Conservation (phyloP, 2,797 vertebrate genomes). For the Dromococcyx pavoninus region DNA sequence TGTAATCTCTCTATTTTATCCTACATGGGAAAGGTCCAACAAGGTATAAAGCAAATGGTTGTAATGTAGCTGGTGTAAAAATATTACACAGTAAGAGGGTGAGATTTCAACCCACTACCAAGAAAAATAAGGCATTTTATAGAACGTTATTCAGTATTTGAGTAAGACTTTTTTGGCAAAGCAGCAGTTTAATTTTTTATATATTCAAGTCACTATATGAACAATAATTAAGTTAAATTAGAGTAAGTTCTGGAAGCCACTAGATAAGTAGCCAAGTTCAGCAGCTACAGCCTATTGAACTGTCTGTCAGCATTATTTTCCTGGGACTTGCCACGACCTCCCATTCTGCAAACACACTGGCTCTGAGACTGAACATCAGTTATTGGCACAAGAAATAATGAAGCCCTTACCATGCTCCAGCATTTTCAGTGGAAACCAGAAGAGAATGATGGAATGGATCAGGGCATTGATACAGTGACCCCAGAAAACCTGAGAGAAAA, state of each 20-base stretch:
- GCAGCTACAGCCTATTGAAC: constrained; percentile 21
- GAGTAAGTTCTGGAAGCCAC: constrained; percentile 2
- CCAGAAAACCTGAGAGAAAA: constrained; percentile 94
- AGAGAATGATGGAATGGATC: constrained; percentile 98
- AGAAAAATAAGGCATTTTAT: background rate
- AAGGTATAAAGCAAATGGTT: background rate
- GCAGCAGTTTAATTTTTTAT: background rate
- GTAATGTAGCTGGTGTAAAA: background rate
- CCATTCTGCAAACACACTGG: background rate
- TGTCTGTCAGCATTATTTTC: constrained; percentile 39
- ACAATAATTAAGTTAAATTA: background rate
- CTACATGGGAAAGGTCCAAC: background rate
- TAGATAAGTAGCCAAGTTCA: background rate
- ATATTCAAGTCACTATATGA: background rate
- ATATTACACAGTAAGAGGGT: background rate
- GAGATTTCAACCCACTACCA: background rate
- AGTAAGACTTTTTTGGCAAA: background rate
- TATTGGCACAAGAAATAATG: constrained; percentile 52
- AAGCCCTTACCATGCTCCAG: constrained; percentile 89
- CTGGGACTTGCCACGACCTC: constrained; percentile 16
- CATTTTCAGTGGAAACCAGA: constrained; percentile 98
- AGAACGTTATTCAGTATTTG: background rate
- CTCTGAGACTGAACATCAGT: constrained; percentile 11
- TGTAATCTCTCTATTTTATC: background rate
- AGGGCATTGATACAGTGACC: constrained; percentile 99